Evolutionary conservation across 2,888 invertebrate genomes (phyloP).

Genomic region (Bugula neritina): DNA sequence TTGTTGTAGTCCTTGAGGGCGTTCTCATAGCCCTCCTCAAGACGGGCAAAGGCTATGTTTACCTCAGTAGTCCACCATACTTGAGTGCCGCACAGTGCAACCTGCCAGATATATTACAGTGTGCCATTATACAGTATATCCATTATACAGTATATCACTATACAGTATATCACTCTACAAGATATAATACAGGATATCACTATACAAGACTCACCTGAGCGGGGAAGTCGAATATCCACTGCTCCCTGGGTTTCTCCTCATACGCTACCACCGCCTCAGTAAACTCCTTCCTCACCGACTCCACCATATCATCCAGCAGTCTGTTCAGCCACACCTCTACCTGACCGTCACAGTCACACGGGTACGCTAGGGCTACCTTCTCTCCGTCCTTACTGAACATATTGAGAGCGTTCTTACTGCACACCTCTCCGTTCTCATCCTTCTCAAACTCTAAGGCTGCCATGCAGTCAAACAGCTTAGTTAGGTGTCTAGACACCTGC

Average conservation of each 20-base stretch:
- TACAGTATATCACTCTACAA: no score
- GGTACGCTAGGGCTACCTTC: slow-evolving; percentile 73
- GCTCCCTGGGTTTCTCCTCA: slow-evolving; percentile 88
- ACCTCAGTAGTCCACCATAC: slow-evolving; percentile 98
- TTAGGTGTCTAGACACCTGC: slow-evolving; percentile 66
- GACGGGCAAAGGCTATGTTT: slow-evolving; percentile 76
- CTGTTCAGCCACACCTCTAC: slow-evolving; percentile 90
- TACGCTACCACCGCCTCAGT: slow-evolving; percentile 79
- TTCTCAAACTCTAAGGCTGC: slow-evolving; percentile 70
- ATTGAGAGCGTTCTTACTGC: slow-evolving; percentile 62
- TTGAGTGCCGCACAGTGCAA: slow-evolving; percentile 87
- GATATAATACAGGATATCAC: no score
- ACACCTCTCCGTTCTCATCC: slow-evolving; percentile 39
- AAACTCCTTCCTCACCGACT: slow-evolving; percentile 73
- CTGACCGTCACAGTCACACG: slow-evolving; percentile 77
- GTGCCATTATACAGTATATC: no score
- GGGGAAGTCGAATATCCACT: slow-evolving; percentile 91
- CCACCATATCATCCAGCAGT: slow-evolving; percentile 76
- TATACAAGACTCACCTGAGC: no score
- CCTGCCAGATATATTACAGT: slow-evolving; percentile 41
- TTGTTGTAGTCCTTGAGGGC: slow-evolving; percentile 85
- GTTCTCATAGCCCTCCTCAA: slow-evolving; percentile 93
- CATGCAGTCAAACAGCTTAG: slow-evolving; percentile 91
- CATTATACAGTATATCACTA: no score
- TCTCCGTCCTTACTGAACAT: slow-evolving; percentile 95